Conservation (phyloP, 2,888 invertebrate species). For the Polydrusus tereticollis region DNA sequence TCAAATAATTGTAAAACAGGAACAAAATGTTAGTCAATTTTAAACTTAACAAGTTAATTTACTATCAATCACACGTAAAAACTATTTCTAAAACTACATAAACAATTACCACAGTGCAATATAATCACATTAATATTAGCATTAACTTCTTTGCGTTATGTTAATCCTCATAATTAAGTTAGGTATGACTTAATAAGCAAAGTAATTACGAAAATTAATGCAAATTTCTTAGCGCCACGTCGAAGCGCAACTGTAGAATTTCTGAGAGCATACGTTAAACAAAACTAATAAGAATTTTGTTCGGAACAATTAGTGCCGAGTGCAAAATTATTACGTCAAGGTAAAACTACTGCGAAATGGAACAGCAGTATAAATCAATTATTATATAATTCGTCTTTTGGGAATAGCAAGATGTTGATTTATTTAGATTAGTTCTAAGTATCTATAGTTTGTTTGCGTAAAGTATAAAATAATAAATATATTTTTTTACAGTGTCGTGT, state of each 20-base stretch:
- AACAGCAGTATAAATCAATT: background rate
- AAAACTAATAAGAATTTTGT: constrained; percentile 11
- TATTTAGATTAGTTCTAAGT: background rate
- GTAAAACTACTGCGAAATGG: constrained; percentile 16
- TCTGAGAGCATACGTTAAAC: constrained; percentile 4
- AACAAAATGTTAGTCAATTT: too few relatives aligned
- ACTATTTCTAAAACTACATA: background rate
- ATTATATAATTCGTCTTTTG: background rate
- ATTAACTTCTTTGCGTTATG: background rate
- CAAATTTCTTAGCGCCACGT: background rate
- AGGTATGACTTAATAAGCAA: constrained; percentile 4
- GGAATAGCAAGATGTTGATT: background rate
- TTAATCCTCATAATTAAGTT: background rate
- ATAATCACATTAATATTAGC: background rate
- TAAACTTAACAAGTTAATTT: too few relatives aligned
- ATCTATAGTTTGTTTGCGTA: too few relatives aligned
- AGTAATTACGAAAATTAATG: constrained; percentile 12
- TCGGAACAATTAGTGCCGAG: background rate
- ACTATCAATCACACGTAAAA: background rate
- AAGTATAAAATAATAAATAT: too few relatives aligned
- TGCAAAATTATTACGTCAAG: constrained; percentile 8
- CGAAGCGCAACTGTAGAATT: constrained; percentile 1
- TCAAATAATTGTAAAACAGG: too few relatives aligned
- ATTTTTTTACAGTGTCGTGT: too few relatives aligned
- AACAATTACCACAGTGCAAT: background rate